phyloP scores from a whole-genome alignment of 2,888 invertebrate genomes.

The Pristionchus mayeri region DNA sequence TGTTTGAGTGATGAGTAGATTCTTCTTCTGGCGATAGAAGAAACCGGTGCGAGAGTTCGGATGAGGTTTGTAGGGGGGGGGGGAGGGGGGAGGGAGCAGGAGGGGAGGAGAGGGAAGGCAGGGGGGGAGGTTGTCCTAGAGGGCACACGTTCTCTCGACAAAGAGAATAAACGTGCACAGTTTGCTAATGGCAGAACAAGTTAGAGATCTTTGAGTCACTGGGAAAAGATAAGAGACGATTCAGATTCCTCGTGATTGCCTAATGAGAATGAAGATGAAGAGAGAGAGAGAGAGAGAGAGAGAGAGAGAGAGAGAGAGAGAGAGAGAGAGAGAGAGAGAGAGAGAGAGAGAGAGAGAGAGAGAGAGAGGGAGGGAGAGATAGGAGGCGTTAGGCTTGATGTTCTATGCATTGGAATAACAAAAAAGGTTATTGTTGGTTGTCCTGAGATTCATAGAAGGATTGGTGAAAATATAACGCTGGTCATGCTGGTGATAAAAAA shows the following conservation, averaged over 20 bases:
- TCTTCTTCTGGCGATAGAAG: not conserved
- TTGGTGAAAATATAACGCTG: too few species aligned
- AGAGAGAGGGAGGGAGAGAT: too few species aligned
- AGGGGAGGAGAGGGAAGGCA: not conserved
- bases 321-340: too few species aligned
- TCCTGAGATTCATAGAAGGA: too few species aligned
- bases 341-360: too few species aligned
- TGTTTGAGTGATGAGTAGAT: slow-evolving; percentile 21
- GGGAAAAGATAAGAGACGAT: not conserved
- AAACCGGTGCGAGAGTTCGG: not conserved
- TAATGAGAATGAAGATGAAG: not conserved
- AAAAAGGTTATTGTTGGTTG: too few species aligned
- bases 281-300: not conserved
- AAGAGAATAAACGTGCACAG: not conserved
- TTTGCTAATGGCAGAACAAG: slow-evolving; percentile 16
- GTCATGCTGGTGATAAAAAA: too few species aligned
- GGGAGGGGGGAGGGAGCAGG: not conserved
- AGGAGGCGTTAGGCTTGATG: too few species aligned
- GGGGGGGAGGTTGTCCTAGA: not conserved
- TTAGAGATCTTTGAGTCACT: not conserved
- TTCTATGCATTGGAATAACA: too few species aligned
- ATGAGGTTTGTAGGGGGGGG: not conserved
- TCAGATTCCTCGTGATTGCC: not conserved
- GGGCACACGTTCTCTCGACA: slow-evolving; percentile 14
- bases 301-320: too few species aligned